phyloP scores from a whole-genome alignment of 2,888 invertebrate species.

The Microplitis deprimator region DNA sequence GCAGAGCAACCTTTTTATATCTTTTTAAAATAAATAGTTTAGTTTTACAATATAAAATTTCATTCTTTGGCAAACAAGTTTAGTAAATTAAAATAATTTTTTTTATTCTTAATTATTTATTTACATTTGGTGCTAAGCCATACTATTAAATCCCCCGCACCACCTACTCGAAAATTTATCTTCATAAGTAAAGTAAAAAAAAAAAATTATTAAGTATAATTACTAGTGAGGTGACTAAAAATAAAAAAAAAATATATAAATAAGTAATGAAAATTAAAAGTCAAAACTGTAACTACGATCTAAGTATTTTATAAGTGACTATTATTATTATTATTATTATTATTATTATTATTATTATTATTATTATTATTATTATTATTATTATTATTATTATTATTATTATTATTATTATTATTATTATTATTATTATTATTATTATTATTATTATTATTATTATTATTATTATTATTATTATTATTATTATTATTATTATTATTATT shows the following conservation, averaged over 20 bases:
- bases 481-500: conserved; percentile 46
- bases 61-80: background rate
- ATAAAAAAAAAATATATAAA: conserved; percentile 24
- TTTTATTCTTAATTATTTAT: conserved; percentile 20
- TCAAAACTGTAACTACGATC: background rate
- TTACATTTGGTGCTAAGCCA: background rate
- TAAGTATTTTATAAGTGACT: conserved; percentile 37
- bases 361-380: conserved; percentile 46
- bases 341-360: conserved; percentile 45
- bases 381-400: conserved; percentile 47
- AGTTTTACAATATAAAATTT: background rate
- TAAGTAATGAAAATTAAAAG: background rate
- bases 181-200: conserved; percentile 26
- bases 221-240: conserved; percentile 29
- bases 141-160: background rate
- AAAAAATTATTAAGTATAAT: conserved; percentile 33
- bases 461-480: conserved; percentile 45
- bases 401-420: conserved; percentile 45
- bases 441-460: conserved; percentile 47
- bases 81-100: conserved; percentile 14
- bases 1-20: too few relatives aligned
- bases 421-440: conserved; percentile 46
- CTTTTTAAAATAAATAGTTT: too few relatives aligned
- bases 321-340: conserved; percentile 46
- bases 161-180: background rate